These are phyloP conservation scores for Molossus alvarezi DNA, from an alignment of 2,797 vertebrate genomes.

Conservation along the genomic window DNA sequence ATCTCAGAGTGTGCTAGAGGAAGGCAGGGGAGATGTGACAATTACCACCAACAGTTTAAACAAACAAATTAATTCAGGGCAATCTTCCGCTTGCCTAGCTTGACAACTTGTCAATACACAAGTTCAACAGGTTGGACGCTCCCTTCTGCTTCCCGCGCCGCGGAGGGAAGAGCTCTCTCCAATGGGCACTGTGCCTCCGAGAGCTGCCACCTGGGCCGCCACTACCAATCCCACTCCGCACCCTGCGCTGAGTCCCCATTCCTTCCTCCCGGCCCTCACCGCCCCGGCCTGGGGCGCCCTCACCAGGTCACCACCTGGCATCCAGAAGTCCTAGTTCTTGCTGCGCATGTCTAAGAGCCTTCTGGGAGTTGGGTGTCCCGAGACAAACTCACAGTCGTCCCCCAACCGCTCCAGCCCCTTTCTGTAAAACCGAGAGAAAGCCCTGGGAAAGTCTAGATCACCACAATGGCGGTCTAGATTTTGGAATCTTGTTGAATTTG, in stretches of 20 bases:
- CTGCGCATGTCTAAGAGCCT: not conserved
- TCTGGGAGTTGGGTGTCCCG: not conserved
- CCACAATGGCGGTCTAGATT: not conserved
- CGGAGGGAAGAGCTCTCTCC: not conserved
- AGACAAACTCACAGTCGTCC: not conserved
- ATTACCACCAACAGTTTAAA: constrained; percentile 85
- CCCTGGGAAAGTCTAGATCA: not conserved
- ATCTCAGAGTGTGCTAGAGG: not conserved
- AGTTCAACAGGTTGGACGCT: constrained; percentile 73
- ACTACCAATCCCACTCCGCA: not conserved
- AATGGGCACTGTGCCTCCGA: not conserved
- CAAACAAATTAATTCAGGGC: constrained; percentile 85
- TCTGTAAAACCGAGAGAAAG: not conserved
- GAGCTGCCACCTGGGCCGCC: not conserved
- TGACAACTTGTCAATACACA: constrained; percentile 79
- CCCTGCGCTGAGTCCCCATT: not conserved
- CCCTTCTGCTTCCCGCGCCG: constrained; percentile 23
- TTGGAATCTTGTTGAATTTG: constrained; percentile 15
- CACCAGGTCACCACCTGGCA: not conserved
- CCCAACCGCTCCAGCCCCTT: not conserved
- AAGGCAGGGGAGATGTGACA: constrained; percentile 79
- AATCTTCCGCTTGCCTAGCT: constrained; percentile 69
- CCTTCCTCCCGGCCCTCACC: not conserved
- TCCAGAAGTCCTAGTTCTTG: not conserved
- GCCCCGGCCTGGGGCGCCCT: not conserved